Evolutionary conservation across 2,888 invertebrate species (phyloP), one percentile per base, ranked within the genome.

Genomic region (Lasioglossum morio): DNA sequence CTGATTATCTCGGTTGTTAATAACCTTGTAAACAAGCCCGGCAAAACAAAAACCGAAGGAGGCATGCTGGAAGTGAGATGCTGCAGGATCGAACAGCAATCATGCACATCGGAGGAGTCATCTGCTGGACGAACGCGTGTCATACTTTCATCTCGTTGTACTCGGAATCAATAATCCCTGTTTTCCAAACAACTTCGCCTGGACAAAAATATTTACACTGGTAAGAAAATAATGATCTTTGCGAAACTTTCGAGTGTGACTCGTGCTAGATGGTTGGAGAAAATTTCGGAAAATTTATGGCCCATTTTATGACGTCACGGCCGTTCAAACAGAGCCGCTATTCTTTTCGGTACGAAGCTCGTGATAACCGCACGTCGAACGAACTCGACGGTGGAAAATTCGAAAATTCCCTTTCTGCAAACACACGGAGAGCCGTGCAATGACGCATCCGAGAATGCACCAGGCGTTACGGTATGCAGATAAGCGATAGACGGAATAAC

Each of bases 1-100:
- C 89, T 89, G 91, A 91, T 92, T 87, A 90, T 87, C 87, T 81
- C 19, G 78, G 85, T 90, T 87, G 86, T 88, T 90, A 88, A 90
- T 90, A 90, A 90, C 81, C 88, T 79, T 86, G 85, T 87, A 90
- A 90, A 88, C 86, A 82, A 73, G 81, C 76, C 43, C 27, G 57
- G 72, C 34, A 84, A 87, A 88, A 85, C 77, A 88, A 73, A 40
- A 81, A 81, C 76, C n/a, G 76, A 3, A 2, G 72, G 80, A 66
- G 57, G 48, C 53, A 75, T 23, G 63, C 57, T 69, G 66, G 77
- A 78, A 75, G 37, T 69, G 79, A 66, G 43, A 73, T 37, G n/a
- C 34, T 23, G 48, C 19, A 1, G 48, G n/a, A 48, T 40, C 23
- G 30, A 53, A 82, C 76, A 69, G 3, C 16, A 14, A n/a, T 0